Evolutionary conservation across 2,113 vertebrate genomes (phyloP).

Genomic region (Sturnira hondurensis): DNA sequence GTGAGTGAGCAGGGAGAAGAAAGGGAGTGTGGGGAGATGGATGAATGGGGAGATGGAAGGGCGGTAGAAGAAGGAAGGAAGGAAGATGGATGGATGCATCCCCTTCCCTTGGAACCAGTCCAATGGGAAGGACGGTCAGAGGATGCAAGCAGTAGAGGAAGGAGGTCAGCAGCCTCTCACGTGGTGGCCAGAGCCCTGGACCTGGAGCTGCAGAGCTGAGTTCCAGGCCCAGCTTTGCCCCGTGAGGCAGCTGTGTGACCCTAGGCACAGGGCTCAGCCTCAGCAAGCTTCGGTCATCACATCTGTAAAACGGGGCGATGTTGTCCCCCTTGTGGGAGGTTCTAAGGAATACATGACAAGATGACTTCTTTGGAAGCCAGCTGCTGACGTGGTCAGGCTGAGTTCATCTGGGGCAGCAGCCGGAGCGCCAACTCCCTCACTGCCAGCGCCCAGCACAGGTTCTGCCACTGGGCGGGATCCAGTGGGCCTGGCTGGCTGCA

Average conservation of each 20-base stretch:
- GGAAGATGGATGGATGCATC: background rate
- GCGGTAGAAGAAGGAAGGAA: too few relatives aligned
- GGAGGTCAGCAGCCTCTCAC: rapidly evolving
- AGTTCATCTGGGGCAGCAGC: background rate
- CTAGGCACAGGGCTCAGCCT: too few relatives aligned
- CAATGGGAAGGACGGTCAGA: background rate
- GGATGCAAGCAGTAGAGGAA: background rate
- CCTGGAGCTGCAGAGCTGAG: background rate
- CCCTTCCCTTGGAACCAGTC: background rate
- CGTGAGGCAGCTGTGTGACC: background rate
- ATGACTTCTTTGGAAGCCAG: background rate
- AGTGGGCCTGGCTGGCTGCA: rapidly evolving
- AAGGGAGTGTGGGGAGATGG: too few relatives aligned
- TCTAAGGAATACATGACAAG: background rate
- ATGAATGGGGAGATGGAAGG: too few relatives aligned
- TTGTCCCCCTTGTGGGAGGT: rapidly evolving
- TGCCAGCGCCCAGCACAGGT: background rate
- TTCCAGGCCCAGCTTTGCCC: background rate
- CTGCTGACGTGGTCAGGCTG: rapidly evolving
- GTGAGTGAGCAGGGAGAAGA: background rate
- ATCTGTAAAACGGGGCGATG: background rate
- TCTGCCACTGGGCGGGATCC: too few relatives aligned
- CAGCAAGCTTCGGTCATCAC: background rate
- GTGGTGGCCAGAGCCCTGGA: background rate
- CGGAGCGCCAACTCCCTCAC: rapidly evolving